These are phyloP conservation scores for Dusona sp. DNA, from an alignment of 2,888 invertebrate species.

Conservation along the genomic window DNA sequence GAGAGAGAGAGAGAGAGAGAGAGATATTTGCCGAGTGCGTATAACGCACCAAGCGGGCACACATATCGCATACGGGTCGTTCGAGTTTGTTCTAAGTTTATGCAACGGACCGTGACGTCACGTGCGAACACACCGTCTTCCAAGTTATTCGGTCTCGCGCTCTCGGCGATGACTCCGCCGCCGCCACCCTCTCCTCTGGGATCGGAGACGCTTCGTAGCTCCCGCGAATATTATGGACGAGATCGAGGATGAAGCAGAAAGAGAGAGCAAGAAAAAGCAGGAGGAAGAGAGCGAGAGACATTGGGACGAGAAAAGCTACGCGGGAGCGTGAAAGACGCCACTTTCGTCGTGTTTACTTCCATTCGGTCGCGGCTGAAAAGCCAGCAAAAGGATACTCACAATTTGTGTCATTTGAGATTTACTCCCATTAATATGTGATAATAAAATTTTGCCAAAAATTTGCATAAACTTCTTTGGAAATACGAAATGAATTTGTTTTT, in stretches of 20 bases:
- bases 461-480: neutral
- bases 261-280: constrained; percentile 54
- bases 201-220: constrained; percentile 42
- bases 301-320: constrained; percentile 32
- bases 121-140: constrained; percentile 55
- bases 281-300: constrained; percentile 52
- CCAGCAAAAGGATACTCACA: neutral
- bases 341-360: constrained; percentile 61
- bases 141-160: constrained; percentile 58
- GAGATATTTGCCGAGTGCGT: neutral
- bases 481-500: neutral
- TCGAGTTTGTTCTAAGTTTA: constrained; percentile 65
- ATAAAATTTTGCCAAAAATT: neutral
- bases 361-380: constrained; percentile 20
- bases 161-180: constrained; percentile 31
- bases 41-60: constrained; percentile 5
- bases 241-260: neutral
- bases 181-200: constrained; percentile 18
- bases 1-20: neutral
- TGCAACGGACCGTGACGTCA: constrained; percentile 67
- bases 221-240: constrained; percentile 35
- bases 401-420: neutral
- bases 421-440: neutral
- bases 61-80: constrained; percentile 43
- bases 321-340: constrained; percentile 21